These are phyloP conservation scores for Gadus chalcogrammus DNA, from an alignment of 2,113 vertebrate genomes.

Conservation along the genomic window DNA sequence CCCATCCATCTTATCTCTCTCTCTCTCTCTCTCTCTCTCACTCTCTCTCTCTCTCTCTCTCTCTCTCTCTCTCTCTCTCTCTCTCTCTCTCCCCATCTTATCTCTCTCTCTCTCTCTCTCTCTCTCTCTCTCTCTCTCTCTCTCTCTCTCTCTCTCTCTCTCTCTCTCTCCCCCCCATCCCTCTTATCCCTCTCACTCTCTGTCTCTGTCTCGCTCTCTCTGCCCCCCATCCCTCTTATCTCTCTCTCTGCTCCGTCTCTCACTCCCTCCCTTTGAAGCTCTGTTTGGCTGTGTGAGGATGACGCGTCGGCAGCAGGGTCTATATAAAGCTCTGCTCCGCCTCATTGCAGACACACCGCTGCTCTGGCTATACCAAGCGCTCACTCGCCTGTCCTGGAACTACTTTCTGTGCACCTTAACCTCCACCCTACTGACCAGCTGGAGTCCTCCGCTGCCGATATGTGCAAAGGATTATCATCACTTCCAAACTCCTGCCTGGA, in stretches of 20 bases:
- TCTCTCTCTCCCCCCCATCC: not conserved
- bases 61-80: not conserved
- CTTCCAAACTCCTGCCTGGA: slow-evolving; percentile 82
- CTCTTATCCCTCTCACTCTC: not conserved
- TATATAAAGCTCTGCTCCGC: no score
- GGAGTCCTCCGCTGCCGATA: slow-evolving; percentile 55
- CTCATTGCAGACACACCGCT: no score
- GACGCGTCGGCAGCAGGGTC: no score
- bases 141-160: not conserved
- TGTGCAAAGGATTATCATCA: slow-evolving; percentile 81
- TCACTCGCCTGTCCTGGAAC: no score
- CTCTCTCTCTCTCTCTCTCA: not conserved
- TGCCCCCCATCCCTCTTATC: not conserved
- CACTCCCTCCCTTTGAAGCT: not conserved
- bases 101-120: not conserved
- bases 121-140: not conserved
- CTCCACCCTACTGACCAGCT: not conserved
- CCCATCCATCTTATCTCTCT: not conserved
- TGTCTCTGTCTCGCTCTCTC: not conserved
- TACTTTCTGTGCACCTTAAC: no score
- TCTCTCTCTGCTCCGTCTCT: not conserved
- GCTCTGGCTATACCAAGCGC: no score
- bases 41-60: not conserved
- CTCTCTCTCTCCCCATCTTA: not conserved
- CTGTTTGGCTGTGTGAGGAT: not conserved